These are phyloP conservation scores for Hypomesus transpacificus DNA, from an alignment of 2,113 vertebrate genomes.

Conservation along the genomic window DNA sequence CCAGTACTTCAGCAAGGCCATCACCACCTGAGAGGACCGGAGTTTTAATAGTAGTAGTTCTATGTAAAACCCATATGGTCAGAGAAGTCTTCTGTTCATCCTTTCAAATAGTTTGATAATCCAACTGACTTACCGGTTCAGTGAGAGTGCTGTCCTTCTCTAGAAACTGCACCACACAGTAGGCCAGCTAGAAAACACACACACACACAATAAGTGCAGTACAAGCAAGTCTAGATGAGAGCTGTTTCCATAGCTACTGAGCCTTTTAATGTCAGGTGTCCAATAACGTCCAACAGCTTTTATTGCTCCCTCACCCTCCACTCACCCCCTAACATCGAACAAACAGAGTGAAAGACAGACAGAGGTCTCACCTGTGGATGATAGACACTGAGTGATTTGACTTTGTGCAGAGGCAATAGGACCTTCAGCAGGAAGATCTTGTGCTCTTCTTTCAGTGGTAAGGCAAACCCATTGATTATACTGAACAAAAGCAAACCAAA, in stretches of 20 bases:
- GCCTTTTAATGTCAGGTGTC: neutral
- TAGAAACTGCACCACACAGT: slow-evolving; percentile 96
- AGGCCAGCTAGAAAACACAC: slow-evolving; percentile 81
- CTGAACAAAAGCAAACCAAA: slow-evolving; percentile 59
- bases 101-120: neutral
- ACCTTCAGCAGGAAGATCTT: slow-evolving; percentile 98
- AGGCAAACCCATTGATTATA: slow-evolving; percentile 99
- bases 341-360: neutral
- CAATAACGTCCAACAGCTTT: neutral
- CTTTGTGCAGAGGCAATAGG: slow-evolving; percentile 97
- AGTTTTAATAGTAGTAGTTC: no score
- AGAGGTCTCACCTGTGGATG: slow-evolving; percentile 84
- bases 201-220: neutral
- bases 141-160: slow-evolving; percentile 99
- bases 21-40: slow-evolving; percentile 80
- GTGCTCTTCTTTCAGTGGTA: slow-evolving; percentile 99
- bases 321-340: neutral
- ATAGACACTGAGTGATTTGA: slow-evolving; percentile 98
- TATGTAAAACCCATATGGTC: no score
- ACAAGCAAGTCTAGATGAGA: neutral
- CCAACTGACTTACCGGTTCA: slow-evolving; percentile 82
- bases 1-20: slow-evolving; percentile 98
- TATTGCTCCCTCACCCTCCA: neutral
- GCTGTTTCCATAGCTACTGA: slow-evolving; percentile 2
- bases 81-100: neutral